A percentile compares a stretch with the other conserved stretches of the same genome.
Evolutionary conservation across 2,797 vertebrate species (phyloP).

Genomic region (Gadopsis marmoratus): DNA sequence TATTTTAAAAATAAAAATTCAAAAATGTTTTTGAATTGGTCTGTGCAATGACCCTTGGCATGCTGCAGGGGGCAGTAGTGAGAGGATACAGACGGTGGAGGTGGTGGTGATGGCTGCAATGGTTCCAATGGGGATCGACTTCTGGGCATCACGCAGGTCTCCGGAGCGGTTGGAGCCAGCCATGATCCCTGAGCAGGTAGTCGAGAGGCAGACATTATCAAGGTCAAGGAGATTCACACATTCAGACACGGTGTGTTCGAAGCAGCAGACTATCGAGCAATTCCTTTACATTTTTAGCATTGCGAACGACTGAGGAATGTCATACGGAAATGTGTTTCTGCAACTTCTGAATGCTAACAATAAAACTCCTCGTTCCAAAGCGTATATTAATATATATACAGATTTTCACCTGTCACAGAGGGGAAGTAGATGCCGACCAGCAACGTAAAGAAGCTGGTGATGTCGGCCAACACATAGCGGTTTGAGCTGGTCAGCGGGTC

Average conservation of each 20-base stretch:
- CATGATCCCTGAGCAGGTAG: slow-evolving; percentile 91
- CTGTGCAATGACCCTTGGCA: not conserved
- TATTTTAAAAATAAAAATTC: slow-evolving; percentile 1
- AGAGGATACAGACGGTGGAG: slow-evolving; percentile 96
- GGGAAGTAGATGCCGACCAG: slow-evolving; percentile 99
- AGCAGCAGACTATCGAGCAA: not conserved
- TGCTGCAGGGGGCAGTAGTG: slow-evolving; percentile 52
- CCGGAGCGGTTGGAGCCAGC: slow-evolving; percentile 98
- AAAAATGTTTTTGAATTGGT: not conserved
- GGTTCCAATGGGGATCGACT: slow-evolving; percentile 96
- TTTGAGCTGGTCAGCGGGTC: slow-evolving; percentile 87
- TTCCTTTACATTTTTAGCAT: not conserved
- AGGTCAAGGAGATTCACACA: slow-evolving; percentile 26
- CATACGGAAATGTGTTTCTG: not conserved
- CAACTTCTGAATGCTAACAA: not conserved
- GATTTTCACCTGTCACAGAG: slow-evolving; percentile 92
- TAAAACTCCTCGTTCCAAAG: too few species aligned
- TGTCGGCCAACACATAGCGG: slow-evolving; percentile 95
- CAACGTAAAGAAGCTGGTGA: slow-evolving; percentile 96
- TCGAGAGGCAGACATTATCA: slow-evolving; percentile 17
- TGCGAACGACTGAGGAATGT: too few species aligned
- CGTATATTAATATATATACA: not conserved
- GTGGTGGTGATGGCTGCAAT: slow-evolving; percentile 98
- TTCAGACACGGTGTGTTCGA: not conserved
- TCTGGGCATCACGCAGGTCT: slow-evolving; percentile 96